phyloP scores from a whole-genome alignment of 2,888 invertebrate species.

The Caradrina clavipalpis region DNA sequence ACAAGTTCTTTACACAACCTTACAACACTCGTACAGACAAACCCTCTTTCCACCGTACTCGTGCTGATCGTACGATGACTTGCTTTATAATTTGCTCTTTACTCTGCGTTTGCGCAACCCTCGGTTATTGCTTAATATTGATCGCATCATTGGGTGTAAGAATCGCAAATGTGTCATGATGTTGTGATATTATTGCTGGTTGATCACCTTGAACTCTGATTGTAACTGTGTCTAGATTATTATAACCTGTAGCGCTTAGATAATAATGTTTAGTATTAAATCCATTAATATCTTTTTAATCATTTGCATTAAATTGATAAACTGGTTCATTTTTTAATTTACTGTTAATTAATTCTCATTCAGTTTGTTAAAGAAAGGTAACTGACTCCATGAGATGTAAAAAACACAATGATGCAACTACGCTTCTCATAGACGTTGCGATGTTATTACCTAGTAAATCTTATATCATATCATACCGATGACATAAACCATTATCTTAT shows the following conservation, averaged over 20 bases:
- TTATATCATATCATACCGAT: conserved; percentile 51
- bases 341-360: background rate
- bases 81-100: conserved; percentile 61
- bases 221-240: conserved; percentile 11
- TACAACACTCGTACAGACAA: conserved; percentile 49
- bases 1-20: conserved; percentile 59
- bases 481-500: conserved; percentile 41
- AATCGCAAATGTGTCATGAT: conserved; percentile 40
- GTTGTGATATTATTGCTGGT: conserved; percentile 27
- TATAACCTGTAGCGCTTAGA: background rate
- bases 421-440: conserved; percentile 36
- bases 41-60: conserved; percentile 42
- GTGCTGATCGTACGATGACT: conserved; percentile 48
- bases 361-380: background rate
- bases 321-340: background rate
- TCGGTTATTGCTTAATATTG: conserved; percentile 43
- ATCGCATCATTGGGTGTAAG: conserved; percentile 22
- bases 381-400: conserved; percentile 10
- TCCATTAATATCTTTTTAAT: background rate
- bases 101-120: conserved; percentile 42
- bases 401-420: conserved; percentile 43
- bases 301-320: background rate
- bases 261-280: background rate
- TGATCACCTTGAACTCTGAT: conserved; percentile 44
- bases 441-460: conserved; percentile 34